Evolutionary conservation across 2,113 vertebrate genomes (phyloP).

Genomic region (Bolborhynchus lineola): DNA sequence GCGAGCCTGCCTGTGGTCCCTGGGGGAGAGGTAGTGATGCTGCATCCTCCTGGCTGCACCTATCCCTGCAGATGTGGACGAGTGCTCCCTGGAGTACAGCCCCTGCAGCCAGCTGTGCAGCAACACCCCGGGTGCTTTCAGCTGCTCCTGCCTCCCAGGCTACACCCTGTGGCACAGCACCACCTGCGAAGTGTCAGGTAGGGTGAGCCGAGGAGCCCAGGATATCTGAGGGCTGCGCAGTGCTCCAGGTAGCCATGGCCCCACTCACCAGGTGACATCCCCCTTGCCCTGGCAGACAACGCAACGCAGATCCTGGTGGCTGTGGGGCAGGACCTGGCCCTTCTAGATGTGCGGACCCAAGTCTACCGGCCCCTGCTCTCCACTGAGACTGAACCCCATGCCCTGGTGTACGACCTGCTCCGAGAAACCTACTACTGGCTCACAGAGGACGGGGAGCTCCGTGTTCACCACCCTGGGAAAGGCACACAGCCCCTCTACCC

Average conservation of each 20-base stretch:
- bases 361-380: constrained; percentile 61
- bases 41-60: background rate
- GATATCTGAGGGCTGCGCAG: background rate
- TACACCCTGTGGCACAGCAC: constrained; percentile 70
- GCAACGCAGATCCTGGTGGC: constrained; percentile 74
- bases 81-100: constrained; percentile 76
- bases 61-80: constrained; percentile 78
- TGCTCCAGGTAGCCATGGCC: rapidly evolving
- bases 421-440: constrained; percentile 81
- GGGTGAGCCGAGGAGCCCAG: background rate
- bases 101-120: constrained; percentile 83
- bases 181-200: constrained; percentile 78
- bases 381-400: constrained; percentile 43
- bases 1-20: background rate
- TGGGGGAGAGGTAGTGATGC: background rate
- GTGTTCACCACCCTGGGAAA: constrained; percentile 45
- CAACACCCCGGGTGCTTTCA: constrained; percentile 78
- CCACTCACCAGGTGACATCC: background rate
- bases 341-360: constrained; percentile 75
- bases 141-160: constrained; percentile 78
- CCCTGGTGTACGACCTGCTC: constrained; percentile 77
- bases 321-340: constrained; percentile 66
- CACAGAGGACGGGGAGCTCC: constrained; percentile 76
- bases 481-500: constrained; percentile 65
- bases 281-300: constrained; percentile 65